Conservation (phyloP, 2,888 invertebrate genomes). For the Aquatica leii region DNA sequence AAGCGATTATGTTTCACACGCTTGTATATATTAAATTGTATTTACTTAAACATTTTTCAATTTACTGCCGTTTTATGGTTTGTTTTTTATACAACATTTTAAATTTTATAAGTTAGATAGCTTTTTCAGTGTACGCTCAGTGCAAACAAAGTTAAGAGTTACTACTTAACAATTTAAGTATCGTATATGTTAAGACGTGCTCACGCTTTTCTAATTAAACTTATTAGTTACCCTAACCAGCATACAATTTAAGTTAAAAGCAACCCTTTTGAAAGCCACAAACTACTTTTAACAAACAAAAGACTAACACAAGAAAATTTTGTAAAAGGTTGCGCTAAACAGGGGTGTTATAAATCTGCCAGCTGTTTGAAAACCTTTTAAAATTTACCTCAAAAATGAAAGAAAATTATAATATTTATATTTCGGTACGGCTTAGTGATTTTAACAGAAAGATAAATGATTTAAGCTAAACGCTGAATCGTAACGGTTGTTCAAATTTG, state of each 20-base stretch:
- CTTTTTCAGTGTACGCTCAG: no score
- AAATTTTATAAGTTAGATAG: no score
- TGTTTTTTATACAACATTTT: no score
- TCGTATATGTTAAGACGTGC: no score
- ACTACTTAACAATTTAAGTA: no score
- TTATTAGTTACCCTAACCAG: no score
- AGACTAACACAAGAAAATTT: background rate
- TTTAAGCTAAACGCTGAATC: background rate
- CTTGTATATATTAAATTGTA: background rate
- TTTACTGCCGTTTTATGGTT: no score
- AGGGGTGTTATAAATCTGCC: conserved; percentile 16
- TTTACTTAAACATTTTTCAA: no score
- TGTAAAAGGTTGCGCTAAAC: conserved; percentile 12
- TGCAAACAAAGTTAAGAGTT: no score
- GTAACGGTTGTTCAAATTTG: conserved; percentile 15
- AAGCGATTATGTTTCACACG: conserved; percentile 15
- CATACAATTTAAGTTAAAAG: no score
- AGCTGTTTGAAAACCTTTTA: conserved; percentile 7
- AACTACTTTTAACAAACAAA: background rate
- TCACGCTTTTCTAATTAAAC: no score
- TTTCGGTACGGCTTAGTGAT: background rate
- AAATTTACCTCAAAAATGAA: background rate
- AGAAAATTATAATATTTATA: conserved; percentile 17
- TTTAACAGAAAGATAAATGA: conserved; percentile 19
- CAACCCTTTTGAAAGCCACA: background rate